Evolutionary conservation across 2,888 invertebrate species (phyloP), one percentile per base, ranked within the genome.

Genomic region (Eupithecia vulgata): DNA sequence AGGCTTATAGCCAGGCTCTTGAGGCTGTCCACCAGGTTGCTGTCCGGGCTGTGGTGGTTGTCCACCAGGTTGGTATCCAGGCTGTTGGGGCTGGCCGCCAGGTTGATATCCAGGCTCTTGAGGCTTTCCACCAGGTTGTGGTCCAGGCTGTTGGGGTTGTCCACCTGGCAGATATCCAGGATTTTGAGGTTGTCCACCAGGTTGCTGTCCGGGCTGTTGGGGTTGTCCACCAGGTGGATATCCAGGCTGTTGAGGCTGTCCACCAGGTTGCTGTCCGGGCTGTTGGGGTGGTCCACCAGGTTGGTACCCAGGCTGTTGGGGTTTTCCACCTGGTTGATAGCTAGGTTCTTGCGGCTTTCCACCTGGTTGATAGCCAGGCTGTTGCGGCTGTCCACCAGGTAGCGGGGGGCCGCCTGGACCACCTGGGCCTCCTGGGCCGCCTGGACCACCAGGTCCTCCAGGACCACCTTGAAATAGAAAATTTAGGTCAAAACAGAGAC

Each of bases 371-470:
- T 17, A 1, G 0, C 90, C 82, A 34, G 48, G 48, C n/a, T 52
- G 21, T 52, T 52, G 48, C 77, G 75, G 30, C 10, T 52, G 30
- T 59, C 59, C 59, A 30, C 59, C 59, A 30, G 59, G 71, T 5
- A 75, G 79, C 0, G 82, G 82, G 5, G 82, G 73, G 34, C 52
- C 21, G 12, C 52, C 52, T 25, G 57, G 57, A 12, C 81, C 83
- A 78, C 82, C 37, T 17, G 81, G 82, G 0, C 76, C 67, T 5
- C 82, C 82, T 25, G 83, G 82, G 5, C 76, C 75, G 4, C 37
- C 37, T 37, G 64, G 72, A 10, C 57, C 52, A 68, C 52, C 82
- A 68, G 65, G 65, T 21, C 21, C 37, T 13, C 65, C 65, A 42
- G 83, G 82, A 7, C 76, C 75, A 1, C 82, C 83, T 57, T 57